A percentile compares a stretch with the other conserved stretches of the same genome.
Evolutionary conservation across 2,888 invertebrate species (phyloP).

Genomic region (Tetheella fluctuosa): DNA sequence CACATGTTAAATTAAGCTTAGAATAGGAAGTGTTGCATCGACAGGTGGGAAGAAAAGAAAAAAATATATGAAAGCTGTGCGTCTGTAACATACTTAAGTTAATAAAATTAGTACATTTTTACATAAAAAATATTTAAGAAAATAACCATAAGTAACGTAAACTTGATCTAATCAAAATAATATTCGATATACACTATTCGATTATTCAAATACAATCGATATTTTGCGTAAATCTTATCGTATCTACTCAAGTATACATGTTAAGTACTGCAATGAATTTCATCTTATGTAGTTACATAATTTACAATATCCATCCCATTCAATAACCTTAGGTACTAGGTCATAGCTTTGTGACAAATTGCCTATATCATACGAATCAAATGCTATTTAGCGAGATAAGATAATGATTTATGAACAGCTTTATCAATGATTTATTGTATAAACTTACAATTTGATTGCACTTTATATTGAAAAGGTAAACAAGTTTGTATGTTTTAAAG

Average conservation of each 20-base stretch:
- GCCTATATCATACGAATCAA: not conserved
- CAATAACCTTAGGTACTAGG: not conserved
- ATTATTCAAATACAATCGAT: not conserved
- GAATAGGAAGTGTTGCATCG: too few species aligned
- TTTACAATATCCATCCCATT: not conserved
- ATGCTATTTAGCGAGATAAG: not conserved
- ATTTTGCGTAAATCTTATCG: not conserved
- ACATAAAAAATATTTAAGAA: too few species aligned
- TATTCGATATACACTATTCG: not conserved
- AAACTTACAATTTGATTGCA: not conserved
- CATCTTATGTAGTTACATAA: conserved; percentile 6
- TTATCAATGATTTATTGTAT: not conserved
- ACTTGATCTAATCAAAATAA: too few species aligned
- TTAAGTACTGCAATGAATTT: not conserved
- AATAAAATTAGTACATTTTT: too few species aligned
- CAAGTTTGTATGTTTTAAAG: not conserved
- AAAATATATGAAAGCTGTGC: too few species aligned
- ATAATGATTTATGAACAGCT: not conserved
- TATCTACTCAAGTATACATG: not conserved
- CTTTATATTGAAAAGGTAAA: not conserved
- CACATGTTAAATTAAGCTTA: too few species aligned
- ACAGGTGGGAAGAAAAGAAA: too few species aligned
- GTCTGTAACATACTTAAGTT: too few species aligned
- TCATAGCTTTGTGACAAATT: not conserved
- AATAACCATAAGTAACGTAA: too few species aligned